These are phyloP conservation scores for Melieria crassipennis DNA, from an alignment of 2,888 invertebrate species.

Conservation along the genomic window DNA sequence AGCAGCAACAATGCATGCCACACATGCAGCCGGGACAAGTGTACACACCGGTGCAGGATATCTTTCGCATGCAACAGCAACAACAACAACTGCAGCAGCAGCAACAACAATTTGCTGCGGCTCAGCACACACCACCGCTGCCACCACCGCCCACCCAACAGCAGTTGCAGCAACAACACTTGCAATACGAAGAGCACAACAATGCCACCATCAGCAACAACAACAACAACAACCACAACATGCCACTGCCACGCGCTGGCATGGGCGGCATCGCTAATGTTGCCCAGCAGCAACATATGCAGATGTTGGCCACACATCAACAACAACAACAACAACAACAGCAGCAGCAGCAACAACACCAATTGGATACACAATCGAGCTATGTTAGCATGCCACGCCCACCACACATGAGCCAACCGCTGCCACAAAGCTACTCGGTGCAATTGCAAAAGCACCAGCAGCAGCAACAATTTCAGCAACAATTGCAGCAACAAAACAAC, in stretches of 20 bases:
- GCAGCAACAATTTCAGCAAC: conserved; percentile 56
- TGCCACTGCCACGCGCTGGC: conserved; percentile 54
- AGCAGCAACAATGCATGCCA: conserved; percentile 48
- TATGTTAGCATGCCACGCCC: conserved; percentile 49
- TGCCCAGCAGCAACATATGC: conserved; percentile 59
- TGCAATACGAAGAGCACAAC: conserved; percentile 45
- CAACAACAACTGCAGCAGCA: conserved; percentile 59
- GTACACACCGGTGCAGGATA: conserved; percentile 58
- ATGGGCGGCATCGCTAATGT: conserved; percentile 63
- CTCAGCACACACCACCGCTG: conserved; percentile 16
- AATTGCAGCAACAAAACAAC: conserved; percentile 51
- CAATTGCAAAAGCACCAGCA: conserved; percentile 42
- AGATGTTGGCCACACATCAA: conserved; percentile 52
- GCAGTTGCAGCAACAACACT: conserved; percentile 39
- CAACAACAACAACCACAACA: conserved; percentile 45
- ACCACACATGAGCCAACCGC: conserved; percentile 31
- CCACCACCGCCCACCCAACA: conserved; percentile 53
- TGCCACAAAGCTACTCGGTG: conserved; percentile 48
- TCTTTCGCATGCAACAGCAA: conserved; percentile 60
- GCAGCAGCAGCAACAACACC: conserved; percentile 51
- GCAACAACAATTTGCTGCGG: conserved; percentile 9
- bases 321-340: conserved; percentile 54
- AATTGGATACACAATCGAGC: conserved; percentile 35
- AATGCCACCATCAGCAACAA: conserved; percentile 51
- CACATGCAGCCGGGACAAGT: conserved; percentile 53